A percentile compares a stretch with the other conserved stretches of the same genome.
phyloP scores from a whole-genome alignment of 2,888 invertebrate species.

The Monoplex corrugatus region DNA sequence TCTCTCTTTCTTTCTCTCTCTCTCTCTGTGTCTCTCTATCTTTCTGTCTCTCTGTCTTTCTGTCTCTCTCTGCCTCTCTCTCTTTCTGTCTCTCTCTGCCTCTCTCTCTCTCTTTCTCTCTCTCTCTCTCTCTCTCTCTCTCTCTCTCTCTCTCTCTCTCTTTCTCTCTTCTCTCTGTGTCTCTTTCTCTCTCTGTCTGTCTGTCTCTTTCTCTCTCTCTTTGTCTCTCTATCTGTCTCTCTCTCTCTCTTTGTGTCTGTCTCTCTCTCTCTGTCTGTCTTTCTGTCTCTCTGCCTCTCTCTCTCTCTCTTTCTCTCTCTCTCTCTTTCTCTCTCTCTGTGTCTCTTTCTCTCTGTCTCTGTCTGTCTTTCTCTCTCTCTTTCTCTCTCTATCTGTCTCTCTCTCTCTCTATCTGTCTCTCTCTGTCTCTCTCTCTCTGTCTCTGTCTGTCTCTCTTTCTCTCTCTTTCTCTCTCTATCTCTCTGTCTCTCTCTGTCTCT shows the following conservation, averaged over 20 bases:
- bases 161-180: background rate
- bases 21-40: background rate
- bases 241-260: no score
- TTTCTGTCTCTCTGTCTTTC: background rate
- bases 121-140: constrained; percentile 24
- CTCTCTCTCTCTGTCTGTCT: no score
- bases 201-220: no score
- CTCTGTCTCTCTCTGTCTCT: background rate
- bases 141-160: background rate
- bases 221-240: no score
- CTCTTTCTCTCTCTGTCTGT: background rate
- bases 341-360: no score
- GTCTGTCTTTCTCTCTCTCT: no score
- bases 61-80: background rate
- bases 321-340: background rate
- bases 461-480: background rate
- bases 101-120: background rate
- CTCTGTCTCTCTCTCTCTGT: no score
- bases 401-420: no score
- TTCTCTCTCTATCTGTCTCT: no score
- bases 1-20: background rate
- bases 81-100: background rate
- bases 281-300: no score
- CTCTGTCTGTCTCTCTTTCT: background rate
- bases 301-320: background rate